These are phyloP conservation scores for Sericinus montela DNA, from an alignment of 2,888 invertebrate species.

Conservation along the genomic window DNA sequence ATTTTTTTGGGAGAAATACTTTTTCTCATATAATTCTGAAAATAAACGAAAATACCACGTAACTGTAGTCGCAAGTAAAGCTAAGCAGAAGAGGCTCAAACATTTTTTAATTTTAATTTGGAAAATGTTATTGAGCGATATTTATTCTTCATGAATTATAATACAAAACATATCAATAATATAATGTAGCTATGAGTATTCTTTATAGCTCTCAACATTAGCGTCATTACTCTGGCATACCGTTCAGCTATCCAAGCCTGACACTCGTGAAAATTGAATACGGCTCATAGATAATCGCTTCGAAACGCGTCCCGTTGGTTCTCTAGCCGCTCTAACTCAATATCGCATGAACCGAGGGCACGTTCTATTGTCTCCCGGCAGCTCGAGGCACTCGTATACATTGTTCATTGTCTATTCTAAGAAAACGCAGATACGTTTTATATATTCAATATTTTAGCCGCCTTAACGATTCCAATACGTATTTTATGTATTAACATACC, in stretches of 20 bases:
- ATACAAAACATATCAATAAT: no score
- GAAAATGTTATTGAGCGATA: no score
- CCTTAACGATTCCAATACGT: slow-evolving; percentile 21
- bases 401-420: slow-evolving; percentile 63
- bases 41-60: no score
- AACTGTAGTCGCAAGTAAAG: no score
- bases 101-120: no score
- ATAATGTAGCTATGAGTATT: no score
- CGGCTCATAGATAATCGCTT: slow-evolving; percentile 14
- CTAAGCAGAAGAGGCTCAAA: no score
- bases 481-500: slow-evolving; percentile 10
- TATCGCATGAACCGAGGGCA: slow-evolving; percentile 43
- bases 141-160: no score
- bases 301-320: slow-evolving; percentile 33
- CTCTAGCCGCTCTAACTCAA: slow-evolving; percentile 34
- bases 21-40: no score
- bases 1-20: no score
- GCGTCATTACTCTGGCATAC: not conserved
- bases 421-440: slow-evolving; percentile 29
- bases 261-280: slow-evolving; percentile 13
- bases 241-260: not conserved
- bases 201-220: no score
- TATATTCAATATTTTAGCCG: slow-evolving; percentile 21
- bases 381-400: slow-evolving; percentile 54
- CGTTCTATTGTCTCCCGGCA: slow-evolving; percentile 44